phyloP scores from a whole-genome alignment of 1,140 invertebrate species.

The Pectinophora gossypiella region DNA sequence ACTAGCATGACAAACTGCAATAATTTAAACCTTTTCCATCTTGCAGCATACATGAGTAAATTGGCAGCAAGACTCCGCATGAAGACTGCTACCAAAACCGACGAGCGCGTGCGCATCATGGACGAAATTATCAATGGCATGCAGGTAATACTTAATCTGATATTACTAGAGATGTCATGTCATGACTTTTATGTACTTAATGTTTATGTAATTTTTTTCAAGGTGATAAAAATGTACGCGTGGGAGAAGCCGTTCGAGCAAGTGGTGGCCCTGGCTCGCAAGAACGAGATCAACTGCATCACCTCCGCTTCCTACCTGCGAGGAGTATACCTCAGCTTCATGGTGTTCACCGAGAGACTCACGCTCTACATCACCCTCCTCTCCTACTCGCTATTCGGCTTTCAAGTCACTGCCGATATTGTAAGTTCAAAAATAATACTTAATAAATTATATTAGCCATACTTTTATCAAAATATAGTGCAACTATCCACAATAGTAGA shows the following conservation, averaged over 20 bases:
- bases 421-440: constrained; percentile 49
- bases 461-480: no score
- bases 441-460: no score
- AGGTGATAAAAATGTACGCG: constrained; percentile 92
- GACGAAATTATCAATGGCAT: constrained; percentile 88
- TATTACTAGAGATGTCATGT: no score
- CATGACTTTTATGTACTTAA: no score
- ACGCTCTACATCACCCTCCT: constrained; percentile 85
- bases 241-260: constrained; percentile 89
- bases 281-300: constrained; percentile 81
- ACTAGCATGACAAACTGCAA: no score
- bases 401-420: constrained; percentile 81
- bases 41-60: constrained; percentile 78
- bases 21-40: background rate
- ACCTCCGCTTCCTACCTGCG: constrained; percentile 82
- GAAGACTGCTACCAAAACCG: constrained; percentile 80
- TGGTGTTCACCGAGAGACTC: constrained; percentile 83
- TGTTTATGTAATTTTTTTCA: constrained; percentile 32
- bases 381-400: constrained; percentile 80
- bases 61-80: constrained; percentile 76
- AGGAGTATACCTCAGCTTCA: constrained; percentile 81
- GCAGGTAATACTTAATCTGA: constrained; percentile 75
- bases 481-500: no score
- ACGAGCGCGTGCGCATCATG: constrained; percentile 85
- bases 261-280: constrained; percentile 62